These are phyloP conservation scores for Halocaridina rubra DNA, from an alignment of 2,888 invertebrate genomes.

Conservation along the genomic window DNA sequence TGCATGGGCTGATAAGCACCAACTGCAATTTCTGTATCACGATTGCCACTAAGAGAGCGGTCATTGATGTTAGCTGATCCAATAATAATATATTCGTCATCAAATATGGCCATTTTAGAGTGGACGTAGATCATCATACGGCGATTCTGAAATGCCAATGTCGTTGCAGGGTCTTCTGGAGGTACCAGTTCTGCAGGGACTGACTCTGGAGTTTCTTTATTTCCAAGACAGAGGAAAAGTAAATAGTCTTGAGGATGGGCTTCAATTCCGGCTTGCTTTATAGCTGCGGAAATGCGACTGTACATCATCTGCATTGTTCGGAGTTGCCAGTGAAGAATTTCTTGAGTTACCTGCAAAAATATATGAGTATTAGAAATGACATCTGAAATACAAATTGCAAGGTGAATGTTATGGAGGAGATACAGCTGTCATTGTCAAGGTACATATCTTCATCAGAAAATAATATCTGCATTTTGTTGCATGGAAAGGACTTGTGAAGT, in stretches of 20 bases:
- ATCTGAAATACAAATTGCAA: too few species aligned
- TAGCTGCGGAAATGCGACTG: constrained; percentile 58
- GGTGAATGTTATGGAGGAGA: too few species aligned
- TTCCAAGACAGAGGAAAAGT: constrained; percentile 62
- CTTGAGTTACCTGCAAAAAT: constrained; percentile 52
- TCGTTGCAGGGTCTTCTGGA: constrained; percentile 44
- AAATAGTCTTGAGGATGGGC: constrained; percentile 63
- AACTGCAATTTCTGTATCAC: constrained; percentile 63
- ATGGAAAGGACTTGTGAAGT: too few species aligned
- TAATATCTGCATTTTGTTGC: too few species aligned
- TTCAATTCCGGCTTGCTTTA: constrained; percentile 29
- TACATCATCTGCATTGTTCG: constrained; percentile 64
- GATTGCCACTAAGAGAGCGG: constrained; percentile 61
- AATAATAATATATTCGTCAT: constrained; percentile 63
- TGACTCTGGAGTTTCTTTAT: constrained; percentile 53
- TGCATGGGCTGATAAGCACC: constrained; percentile 60
- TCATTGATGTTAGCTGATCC: constrained; percentile 64
- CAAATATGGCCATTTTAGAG: constrained; percentile 64
- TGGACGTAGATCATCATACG: constrained; percentile 64
- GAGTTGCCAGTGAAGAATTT: constrained; percentile 64
- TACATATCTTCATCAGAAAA: too few species aligned
- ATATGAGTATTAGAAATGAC: not conserved
- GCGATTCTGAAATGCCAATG: constrained; percentile 42
- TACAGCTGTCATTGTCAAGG: too few species aligned
- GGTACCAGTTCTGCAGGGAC: constrained; percentile 50